phyloP scores from a whole-genome alignment of 2,797 vertebrate species.

The Macropus fuliginosus region DNA sequence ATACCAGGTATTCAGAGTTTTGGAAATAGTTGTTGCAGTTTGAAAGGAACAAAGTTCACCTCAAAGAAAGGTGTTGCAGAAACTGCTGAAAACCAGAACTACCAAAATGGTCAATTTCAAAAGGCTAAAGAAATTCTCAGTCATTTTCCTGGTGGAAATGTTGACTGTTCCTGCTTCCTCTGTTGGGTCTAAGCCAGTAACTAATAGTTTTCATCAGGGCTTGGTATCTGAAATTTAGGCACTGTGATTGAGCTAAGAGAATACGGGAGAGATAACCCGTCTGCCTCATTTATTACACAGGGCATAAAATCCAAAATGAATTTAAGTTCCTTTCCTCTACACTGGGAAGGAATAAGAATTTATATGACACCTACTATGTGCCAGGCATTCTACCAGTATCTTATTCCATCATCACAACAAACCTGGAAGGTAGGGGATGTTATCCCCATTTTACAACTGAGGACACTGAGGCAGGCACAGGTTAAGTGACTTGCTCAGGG shows the following conservation, averaged over 20 bases:
- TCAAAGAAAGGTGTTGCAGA: not conserved
- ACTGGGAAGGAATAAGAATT: not conserved
- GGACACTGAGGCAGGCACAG: not conserved
- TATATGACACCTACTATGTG: not conserved
- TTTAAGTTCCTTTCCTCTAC: no score
- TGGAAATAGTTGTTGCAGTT: not conserved
- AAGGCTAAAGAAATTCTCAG: not conserved
- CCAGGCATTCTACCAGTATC: not conserved
- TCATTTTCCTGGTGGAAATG: not conserved
- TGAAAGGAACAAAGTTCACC: not conserved
- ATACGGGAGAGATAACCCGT: rapidly evolving
- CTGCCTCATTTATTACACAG: not conserved
- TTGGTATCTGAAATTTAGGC: rapidly evolving
- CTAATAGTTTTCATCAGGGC: rapidly evolving
- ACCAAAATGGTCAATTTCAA: rapidly evolving
- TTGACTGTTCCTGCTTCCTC: not conserved
- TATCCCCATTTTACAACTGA: not conserved
- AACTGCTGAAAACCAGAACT: not conserved
- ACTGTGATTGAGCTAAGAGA: not conserved
- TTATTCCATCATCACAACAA: not conserved
- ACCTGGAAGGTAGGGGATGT: not conserved
- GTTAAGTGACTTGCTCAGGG: not conserved
- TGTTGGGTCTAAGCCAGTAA: not conserved
- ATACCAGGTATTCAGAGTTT: rapidly evolving
- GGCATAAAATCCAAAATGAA: not conserved